phyloP scores from a whole-genome alignment of 1,140 invertebrate species.

The Temnothorax nylanderi region DNA sequence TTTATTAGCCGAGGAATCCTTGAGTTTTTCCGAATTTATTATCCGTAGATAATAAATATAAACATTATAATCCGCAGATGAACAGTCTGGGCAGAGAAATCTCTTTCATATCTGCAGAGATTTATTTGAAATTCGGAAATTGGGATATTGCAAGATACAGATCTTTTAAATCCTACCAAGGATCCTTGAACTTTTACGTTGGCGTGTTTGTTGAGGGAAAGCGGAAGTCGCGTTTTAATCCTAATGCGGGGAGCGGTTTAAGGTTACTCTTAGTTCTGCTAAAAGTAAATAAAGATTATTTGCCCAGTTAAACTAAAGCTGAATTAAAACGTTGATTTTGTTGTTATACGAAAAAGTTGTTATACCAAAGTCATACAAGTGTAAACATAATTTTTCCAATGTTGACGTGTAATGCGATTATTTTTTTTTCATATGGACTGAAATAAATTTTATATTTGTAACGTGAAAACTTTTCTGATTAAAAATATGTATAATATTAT shows the following conservation, averaged over 20 bases:
- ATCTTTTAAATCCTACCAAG: background rate
- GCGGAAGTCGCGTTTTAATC: background rate
- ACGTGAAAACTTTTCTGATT: background rate
- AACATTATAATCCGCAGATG: background rate
- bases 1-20: background rate
- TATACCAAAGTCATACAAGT: background rate
- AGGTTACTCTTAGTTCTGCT: background rate
- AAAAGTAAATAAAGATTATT: background rate
- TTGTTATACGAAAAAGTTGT: background rate
- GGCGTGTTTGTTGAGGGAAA: background rate
- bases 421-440: background rate
- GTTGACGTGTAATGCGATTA: background rate
- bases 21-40: background rate
- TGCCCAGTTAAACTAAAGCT: background rate
- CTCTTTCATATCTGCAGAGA: background rate
- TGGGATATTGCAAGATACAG: background rate
- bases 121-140: conserved; percentile 14
- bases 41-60: background rate
- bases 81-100: background rate
- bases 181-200: background rate
- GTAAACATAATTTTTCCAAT: background rate
- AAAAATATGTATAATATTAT: background rate
- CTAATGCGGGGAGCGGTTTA: background rate
- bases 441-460: background rate
- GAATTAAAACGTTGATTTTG: background rate